phyloP scores from a whole-genome alignment of 2,113 vertebrate genomes.

The Phrynocephalus versicolor region DNA sequence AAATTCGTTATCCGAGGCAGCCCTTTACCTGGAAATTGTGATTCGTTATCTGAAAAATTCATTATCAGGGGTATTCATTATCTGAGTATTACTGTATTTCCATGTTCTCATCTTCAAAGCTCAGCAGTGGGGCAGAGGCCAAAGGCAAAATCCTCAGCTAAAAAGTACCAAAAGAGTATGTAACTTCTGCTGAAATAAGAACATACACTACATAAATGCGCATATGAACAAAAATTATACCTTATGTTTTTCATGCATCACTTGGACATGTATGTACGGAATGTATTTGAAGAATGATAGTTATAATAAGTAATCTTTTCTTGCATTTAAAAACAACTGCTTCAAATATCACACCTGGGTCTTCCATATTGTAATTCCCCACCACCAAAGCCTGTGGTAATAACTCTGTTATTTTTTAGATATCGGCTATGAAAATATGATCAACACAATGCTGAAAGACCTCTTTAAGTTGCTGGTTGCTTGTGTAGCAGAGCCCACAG shows the following conservation, averaged over 20 bases:
- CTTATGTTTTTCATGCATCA: neutral
- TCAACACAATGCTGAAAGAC: constrained; percentile 95
- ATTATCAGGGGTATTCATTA: too few species aligned
- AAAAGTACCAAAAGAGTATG: neutral
- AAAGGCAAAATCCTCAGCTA: neutral
- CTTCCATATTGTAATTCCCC: neutral
- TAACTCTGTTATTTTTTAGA: constrained; percentile 60
- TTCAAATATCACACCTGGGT: neutral
- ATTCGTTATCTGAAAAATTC: too few species aligned
- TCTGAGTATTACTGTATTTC: too few species aligned
- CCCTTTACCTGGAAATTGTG: too few species aligned
- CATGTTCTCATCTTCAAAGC: neutral
- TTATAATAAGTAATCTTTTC: neutral
- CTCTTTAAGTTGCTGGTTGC: constrained; percentile 93
- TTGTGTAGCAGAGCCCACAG: constrained; percentile 94
- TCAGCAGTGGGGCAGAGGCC: neutral
- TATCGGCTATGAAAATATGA: constrained; percentile 92
- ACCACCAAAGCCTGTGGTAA: constrained; percentile 7
- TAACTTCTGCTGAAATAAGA: too few species aligned
- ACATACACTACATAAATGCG: too few species aligned
- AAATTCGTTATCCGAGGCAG: too few species aligned
- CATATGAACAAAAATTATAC: too few species aligned
- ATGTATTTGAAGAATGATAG: neutral
- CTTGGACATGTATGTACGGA: neutral
- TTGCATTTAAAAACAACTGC: neutral